These are phyloP conservation scores for Caenorhabditis sp. DNA, from an alignment of 2,888 invertebrate species.

Conservation along the genomic window DNA sequence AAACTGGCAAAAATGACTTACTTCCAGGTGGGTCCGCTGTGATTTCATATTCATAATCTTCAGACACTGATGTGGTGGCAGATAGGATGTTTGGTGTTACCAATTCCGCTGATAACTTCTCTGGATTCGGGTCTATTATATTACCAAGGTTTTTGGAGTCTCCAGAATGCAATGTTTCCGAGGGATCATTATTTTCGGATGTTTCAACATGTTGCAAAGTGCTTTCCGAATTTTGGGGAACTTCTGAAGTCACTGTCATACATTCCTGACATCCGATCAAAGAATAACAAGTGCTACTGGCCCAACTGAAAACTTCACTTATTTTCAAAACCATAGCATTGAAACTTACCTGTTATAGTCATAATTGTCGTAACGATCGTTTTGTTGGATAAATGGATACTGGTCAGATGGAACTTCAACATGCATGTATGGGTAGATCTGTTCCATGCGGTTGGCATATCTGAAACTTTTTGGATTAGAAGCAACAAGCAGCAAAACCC, in stretches of 20 bases:
- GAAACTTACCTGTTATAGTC: conserved; percentile 47
- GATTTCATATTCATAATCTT: conserved; percentile 68
- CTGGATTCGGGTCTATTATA: conserved; percentile 10
- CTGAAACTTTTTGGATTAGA: conserved; percentile 14
- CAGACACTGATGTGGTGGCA: conserved; percentile 2
- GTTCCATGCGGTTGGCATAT: conserved; percentile 55
- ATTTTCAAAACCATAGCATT: not conserved
- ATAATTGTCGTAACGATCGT: conserved; percentile 31
- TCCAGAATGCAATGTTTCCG: conserved; percentile 48
- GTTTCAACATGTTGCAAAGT: conserved; percentile 10
- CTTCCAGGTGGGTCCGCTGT: conserved; percentile 67
- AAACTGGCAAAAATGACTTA: too few species aligned
- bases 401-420: conserved; percentile 50
- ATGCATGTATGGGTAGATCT: conserved; percentile 61
- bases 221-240: conserved; percentile 13
- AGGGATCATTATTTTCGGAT: not conserved
- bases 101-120: conserved; percentile 34
- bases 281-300: conserved; percentile 50
- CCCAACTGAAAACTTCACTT: conserved; percentile 48
- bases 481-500: not conserved
- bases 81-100: not conserved
- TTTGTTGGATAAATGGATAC: conserved; percentile 49
- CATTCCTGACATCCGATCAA: conserved; percentile 60
- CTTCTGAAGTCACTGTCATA: conserved; percentile 22
- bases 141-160: conserved; percentile 37